Percentiles rank a stretch among this genome's conserved stretches.
phyloP scores from a whole-genome alignment of 2,797 vertebrate genomes.

The Siniperca obscura region DNA sequence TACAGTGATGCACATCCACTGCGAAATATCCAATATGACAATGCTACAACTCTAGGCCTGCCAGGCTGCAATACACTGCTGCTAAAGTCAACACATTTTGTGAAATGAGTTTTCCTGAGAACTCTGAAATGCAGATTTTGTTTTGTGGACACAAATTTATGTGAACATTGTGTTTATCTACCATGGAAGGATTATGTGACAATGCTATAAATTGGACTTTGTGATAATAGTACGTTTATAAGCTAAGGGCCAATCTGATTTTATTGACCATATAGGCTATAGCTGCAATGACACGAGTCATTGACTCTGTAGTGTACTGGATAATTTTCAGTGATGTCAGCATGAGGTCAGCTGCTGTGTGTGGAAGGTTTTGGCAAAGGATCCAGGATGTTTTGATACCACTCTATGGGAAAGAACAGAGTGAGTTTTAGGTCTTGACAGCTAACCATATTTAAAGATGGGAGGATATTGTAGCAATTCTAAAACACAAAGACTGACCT shows the following conservation, averaged over 20 bases:
- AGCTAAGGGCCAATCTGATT: constrained; percentile 58
- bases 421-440: background rate
- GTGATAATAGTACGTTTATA: constrained; percentile 56
- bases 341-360: constrained; percentile 44
- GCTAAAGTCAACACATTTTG: constrained; percentile 58
- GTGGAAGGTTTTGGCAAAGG: constrained; percentile 31
- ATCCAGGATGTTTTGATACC: constrained; percentile 27
- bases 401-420: constrained; percentile 4
- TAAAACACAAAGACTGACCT: background rate
- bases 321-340: constrained; percentile 63
- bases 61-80: constrained; percentile 36
- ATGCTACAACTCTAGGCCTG: constrained; percentile 16
- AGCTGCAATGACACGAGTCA: constrained; percentile 66
- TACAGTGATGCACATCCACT: constrained; percentile 41
- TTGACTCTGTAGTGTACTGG: constrained; percentile 61
- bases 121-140: constrained; percentile 63
- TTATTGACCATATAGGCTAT: constrained; percentile 69
- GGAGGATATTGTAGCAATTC: constrained; percentile 1
- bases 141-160: constrained; percentile 59
- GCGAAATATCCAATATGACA: constrained; percentile 36
- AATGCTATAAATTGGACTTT: constrained; percentile 62
- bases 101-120: constrained; percentile 50
- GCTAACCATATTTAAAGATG: constrained; percentile 9
- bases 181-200: constrained; percentile 63
- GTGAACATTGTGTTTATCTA: constrained; percentile 57